Base-by-base conservation (phyloP, 2,113 vertebrate species). In the Mungos mungo region DNA sequence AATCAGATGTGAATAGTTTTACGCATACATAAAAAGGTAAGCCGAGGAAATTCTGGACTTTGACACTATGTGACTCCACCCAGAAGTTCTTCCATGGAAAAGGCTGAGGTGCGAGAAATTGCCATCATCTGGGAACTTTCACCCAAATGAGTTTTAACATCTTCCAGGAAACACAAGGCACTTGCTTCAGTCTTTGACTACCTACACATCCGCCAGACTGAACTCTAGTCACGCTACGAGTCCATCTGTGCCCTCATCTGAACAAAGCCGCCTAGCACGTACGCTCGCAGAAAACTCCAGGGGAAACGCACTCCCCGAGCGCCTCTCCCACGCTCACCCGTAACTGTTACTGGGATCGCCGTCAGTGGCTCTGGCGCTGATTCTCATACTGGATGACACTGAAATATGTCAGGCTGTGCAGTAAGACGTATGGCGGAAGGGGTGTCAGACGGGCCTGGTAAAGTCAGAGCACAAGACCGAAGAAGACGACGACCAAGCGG, bases 111-210 rank as follows among this genome's bases (percentile, higher is more conserved):
- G 65, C 82, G 82, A 92, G 29, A 38, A 80, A 65, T 52, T 63
- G 74, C 23, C 45, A 54, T 52, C 84, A 57, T 60, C 41, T 89
- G 88, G 77, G 89, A 82, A 69, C 41, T 89, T 47, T 57, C 7
- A 21, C 52, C 74, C 77, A 91, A 68, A 86, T 54, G 54, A 76
- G 74, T 69, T 81, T 94, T 74, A 71, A 0, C 54, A 63, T 91
- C 93, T 93, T 93, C 92, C 76, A 91, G 90, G 72, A 97, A 96
- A 93, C 95, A 93, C 94, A 97, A 97, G 97, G 97, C 97, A 96
- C 97, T 97, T 97, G 97, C 97, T 96, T 92, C 83, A 68, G 38
- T 71, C 93, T 82, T 81, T 69, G 92, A 74, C 72, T 76, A 41
- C 50, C 74, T 81, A 72, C n/a, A 92, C 41, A 89, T 45, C 69